These are phyloP conservation scores for Vulpes ferrilata DNA, from an alignment of 2,113 vertebrate species.

Conservation along the genomic window DNA sequence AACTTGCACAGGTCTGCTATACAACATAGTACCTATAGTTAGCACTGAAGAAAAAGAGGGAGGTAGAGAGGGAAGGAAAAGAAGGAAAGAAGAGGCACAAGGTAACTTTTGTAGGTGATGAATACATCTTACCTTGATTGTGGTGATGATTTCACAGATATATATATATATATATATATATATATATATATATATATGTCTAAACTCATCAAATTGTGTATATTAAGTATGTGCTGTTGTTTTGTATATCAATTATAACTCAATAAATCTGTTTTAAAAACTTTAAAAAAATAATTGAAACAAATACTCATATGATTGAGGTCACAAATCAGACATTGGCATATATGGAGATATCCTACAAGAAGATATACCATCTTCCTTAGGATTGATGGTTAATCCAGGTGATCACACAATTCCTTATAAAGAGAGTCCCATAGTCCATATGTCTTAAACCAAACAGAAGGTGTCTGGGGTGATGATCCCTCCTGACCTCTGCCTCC, in stretches of 20 bases:
- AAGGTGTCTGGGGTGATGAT: background rate
- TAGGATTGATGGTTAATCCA: slow-evolving; percentile 7
- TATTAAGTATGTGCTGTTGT: background rate
- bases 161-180: too few species aligned
- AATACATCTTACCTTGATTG: background rate
- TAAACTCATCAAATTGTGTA: background rate
- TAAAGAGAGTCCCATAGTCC: background rate
- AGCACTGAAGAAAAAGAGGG: background rate
- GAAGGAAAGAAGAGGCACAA: background rate
- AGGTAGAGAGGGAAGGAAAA: background rate
- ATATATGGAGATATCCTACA: background rate
- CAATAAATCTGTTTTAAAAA: background rate
- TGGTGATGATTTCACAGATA: background rate
- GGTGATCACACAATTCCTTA: background rate
- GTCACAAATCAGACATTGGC: background rate
- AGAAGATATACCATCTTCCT: background rate
- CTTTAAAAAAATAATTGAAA: background rate
- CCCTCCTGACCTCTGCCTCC: background rate
- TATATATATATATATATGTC: background rate
- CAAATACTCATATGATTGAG: background rate
- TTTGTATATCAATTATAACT: background rate
- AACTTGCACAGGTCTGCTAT: background rate
- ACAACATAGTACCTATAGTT: background rate
- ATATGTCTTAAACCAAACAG: background rate
- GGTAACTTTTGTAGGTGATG: background rate